Conservation (phyloP, 2,797 vertebrate genomes). For the Harpagifer antarcticus region DNA sequence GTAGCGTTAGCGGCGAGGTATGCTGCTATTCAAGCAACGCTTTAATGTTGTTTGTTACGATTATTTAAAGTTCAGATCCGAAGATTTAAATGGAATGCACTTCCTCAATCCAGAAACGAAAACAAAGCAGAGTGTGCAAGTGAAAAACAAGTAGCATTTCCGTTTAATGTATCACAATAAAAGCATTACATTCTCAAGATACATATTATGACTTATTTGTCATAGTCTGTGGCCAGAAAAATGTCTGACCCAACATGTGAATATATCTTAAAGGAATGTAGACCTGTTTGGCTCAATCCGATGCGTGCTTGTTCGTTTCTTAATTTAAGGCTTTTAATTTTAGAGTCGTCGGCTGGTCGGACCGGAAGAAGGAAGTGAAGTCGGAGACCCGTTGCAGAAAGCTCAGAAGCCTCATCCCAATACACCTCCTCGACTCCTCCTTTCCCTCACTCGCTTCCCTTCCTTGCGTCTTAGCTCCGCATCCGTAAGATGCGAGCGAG, state of each 20-base stretch:
- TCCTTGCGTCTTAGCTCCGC: no score
- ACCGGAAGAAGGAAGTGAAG: no score
- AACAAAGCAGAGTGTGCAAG: neutral
- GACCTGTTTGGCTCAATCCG: rapidly evolving
- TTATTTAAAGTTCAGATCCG: neutral
- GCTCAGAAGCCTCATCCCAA: no score
- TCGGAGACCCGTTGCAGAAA: no score
- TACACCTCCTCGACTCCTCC: no score
- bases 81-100: neutral
- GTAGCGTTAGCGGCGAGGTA: no score
- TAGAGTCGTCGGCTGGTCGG: no score
- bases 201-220: no score
- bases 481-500: no score
- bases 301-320: no score
- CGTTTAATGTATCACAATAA: constrained; percentile 25
- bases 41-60: no score
- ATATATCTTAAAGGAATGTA: neutral
- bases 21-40: neutral
- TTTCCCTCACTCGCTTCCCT: no score
- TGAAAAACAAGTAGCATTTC: neutral
- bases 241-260: neutral
- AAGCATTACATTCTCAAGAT: neutral
- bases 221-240: rapidly evolving
- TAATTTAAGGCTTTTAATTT: constrained; percentile 6
- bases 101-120: constrained; percentile 15